These are phyloP conservation scores for Pleuronectes platessa DNA, from an alignment of 2,113 vertebrate genomes.

Conservation along the genomic window DNA sequence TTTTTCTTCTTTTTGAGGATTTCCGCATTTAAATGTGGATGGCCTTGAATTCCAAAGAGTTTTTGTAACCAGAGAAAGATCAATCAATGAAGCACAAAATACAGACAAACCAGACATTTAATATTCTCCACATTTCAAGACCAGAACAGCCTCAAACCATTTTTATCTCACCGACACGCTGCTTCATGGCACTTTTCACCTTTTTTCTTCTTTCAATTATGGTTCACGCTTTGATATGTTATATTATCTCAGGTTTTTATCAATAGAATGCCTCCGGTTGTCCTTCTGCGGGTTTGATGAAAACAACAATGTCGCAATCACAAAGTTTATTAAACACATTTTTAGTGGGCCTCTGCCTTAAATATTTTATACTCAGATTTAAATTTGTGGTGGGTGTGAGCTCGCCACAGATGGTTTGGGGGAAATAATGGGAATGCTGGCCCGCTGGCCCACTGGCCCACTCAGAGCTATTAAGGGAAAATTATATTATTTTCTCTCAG, in stretches of 20 bases:
- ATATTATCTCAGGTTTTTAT: constrained; percentile 22
- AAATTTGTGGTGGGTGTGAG: constrained; percentile 53
- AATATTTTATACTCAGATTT: constrained; percentile 39
- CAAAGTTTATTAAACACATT: constrained; percentile 36
- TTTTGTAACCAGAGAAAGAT: neutral
- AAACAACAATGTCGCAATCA: constrained; percentile 40
- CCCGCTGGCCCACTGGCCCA: constrained; percentile 53
- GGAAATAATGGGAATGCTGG: constrained; percentile 50
- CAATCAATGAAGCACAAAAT: constrained; percentile 18
- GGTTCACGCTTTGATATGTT: constrained; percentile 19
- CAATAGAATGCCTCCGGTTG: constrained; percentile 23
- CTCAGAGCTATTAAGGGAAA: constrained; percentile 45
- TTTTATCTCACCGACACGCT: constrained; percentile 15
- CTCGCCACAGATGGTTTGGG: constrained; percentile 59
- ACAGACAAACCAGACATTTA: constrained; percentile 18
- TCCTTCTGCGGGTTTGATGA: constrained; percentile 34
- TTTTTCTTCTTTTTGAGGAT: constrained; percentile 6
- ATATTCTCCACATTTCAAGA: constrained; percentile 2
- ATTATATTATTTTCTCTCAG: constrained; percentile 5
- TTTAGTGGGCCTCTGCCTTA: constrained; percentile 15
- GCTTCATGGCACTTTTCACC: neutral
- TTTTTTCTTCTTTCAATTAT: neutral
- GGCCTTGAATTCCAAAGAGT: neutral
- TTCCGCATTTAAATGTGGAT: constrained; percentile 5
- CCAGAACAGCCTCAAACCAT: constrained; percentile 24